phyloP scores from a whole-genome alignment of 2,113 vertebrate genomes.

The Epinephelus fuscoguttatus region DNA sequence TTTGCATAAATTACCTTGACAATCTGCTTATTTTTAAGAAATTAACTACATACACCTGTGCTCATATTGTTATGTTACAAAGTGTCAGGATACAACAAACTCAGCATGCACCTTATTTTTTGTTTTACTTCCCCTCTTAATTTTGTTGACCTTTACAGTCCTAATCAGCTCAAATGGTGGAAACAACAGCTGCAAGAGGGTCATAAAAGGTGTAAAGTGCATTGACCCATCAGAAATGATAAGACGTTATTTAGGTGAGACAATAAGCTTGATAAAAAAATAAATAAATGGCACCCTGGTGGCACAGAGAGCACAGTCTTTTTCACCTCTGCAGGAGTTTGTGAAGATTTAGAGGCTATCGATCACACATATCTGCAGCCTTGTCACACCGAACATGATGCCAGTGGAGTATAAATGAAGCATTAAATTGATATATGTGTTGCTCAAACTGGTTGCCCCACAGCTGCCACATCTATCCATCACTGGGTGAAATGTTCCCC shows the following conservation, averaged over 20 bases:
- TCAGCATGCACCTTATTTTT: not conserved
- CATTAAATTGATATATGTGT: constrained; percentile 36
- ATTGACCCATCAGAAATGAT: not conserved
- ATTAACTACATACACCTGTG: not conserved
- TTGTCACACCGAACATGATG: not conserved
- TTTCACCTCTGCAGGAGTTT: not conserved
- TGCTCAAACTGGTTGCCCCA: constrained; percentile 10
- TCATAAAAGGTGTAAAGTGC: constrained; percentile 27
- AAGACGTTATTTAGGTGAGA: not conserved
- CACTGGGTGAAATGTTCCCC: constrained; percentile 62
- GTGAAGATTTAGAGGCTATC: not conserved
- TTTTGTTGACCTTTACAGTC: constrained; percentile 3
- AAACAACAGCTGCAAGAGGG: not conserved
- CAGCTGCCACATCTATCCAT: constrained; percentile 46
- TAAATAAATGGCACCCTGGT: not conserved
- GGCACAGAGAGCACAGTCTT: not conserved
- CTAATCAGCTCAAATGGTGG: not conserved
- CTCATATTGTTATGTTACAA: not conserved
- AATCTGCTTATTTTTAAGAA: not conserved
- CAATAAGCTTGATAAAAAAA: constrained; percentile 23
- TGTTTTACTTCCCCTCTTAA: not conserved
- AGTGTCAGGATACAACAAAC: not conserved
- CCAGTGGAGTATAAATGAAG: not conserved
- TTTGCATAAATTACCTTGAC: not conserved
- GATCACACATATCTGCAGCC: not conserved